Evolutionary conservation across 1,140 invertebrate genomes (phyloP).

Genomic region (Paralvinella palmiformis): DNA sequence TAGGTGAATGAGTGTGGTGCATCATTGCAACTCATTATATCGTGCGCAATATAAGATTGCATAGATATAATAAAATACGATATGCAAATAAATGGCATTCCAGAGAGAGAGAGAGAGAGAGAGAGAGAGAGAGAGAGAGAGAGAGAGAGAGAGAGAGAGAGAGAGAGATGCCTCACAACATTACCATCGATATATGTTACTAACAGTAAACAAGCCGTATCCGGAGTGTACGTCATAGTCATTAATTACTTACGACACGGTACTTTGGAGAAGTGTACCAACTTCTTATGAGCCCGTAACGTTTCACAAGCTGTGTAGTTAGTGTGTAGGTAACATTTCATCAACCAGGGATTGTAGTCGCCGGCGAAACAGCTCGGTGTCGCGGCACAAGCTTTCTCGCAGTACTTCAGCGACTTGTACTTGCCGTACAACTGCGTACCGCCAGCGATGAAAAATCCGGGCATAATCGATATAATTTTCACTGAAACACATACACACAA

Average conservation of each 20-base stretch:
- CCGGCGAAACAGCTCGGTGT: constrained; percentile 13
- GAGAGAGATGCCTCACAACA: not conserved
- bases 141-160: too few relatives aligned
- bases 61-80: too few relatives aligned
- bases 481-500: too few relatives aligned
- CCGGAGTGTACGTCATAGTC: too few relatives aligned
- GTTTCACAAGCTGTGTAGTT: constrained; percentile 13
- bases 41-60: too few relatives aligned
- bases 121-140: too few relatives aligned
- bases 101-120: not conserved
- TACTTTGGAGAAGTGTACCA: constrained; percentile 13
- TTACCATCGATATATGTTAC: too few relatives aligned
- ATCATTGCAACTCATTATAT: too few relatives aligned
- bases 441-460: constrained; percentile 12
- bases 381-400: constrained; percentile 5
- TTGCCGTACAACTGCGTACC: constrained; percentile 10
- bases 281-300: constrained; percentile 1
- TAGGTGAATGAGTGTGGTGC: too few relatives aligned
- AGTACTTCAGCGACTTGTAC: constrained; percentile 10
- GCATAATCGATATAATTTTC: too few relatives aligned
- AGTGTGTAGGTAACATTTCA: constrained; percentile 14
- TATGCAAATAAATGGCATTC: too few relatives aligned
- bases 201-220: too few relatives aligned
- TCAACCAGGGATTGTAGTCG: constrained; percentile 16
- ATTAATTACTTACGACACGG: constrained; percentile 10